Percentiles rank a stretch among this genome's conserved stretches.
phyloP scores from a whole-genome alignment of 2,113 vertebrate species.

The Chrysochloris asiatica region DNA sequence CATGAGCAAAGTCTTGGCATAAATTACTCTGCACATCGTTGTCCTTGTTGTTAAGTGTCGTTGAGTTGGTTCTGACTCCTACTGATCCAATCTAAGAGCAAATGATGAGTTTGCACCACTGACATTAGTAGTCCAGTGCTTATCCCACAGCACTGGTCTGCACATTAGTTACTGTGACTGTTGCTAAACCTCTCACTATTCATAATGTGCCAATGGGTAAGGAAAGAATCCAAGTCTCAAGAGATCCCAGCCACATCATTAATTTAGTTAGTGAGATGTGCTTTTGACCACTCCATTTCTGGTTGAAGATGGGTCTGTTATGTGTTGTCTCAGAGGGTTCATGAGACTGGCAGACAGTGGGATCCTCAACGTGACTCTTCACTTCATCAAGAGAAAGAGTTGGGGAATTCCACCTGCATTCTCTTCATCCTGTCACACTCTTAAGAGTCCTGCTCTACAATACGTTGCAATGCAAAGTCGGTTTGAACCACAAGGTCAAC shows the following conservation, averaged over 20 bases:
- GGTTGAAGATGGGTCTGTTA: background rate
- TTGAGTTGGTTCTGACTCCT: no score
- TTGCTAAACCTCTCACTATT: background rate
- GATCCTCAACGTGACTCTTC: background rate
- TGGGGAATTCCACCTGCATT: background rate
- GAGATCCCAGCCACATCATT: background rate
- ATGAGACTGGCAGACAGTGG: background rate
- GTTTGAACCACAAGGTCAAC: no score
- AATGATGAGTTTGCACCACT: no score
- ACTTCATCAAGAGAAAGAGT: background rate
- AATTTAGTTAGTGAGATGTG: background rate
- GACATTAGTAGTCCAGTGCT: no score
- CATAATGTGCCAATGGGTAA: background rate
- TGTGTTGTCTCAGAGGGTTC: background rate
- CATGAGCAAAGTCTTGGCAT: conserved; percentile 12
- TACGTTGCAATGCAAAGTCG: no score
- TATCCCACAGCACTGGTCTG: background rate
- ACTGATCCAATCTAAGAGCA: no score
- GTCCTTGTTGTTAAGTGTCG: no score
- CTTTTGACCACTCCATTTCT: background rate
- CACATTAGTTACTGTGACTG: background rate
- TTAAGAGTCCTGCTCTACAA: background rate
- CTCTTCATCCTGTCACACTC: background rate
- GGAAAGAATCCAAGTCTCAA: background rate
- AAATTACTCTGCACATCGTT: no score